Conservation (phyloP, 2,113 vertebrate genomes). For the Corythornis cristatus region DNA sequence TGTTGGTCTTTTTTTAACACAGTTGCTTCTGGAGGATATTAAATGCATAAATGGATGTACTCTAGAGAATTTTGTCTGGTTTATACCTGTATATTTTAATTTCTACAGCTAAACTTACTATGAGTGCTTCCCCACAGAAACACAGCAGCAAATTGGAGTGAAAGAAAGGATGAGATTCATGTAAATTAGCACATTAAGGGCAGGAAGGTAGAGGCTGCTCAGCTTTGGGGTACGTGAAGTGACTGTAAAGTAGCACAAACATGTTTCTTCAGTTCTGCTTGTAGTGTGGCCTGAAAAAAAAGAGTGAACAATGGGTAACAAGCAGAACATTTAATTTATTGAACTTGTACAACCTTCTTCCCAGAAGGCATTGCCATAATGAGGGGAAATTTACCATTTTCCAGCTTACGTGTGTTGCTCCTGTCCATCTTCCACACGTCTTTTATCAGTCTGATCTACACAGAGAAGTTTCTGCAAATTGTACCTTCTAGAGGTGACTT, state of each 20-base stretch:
- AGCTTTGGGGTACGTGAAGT: background rate
- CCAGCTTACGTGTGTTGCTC: background rate
- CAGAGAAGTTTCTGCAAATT: background rate
- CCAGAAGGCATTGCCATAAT: background rate
- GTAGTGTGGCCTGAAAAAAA: background rate
- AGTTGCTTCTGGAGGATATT: background rate
- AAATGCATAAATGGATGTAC: background rate
- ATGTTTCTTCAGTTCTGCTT: background rate
- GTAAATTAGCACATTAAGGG: background rate
- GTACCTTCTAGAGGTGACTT: background rate
- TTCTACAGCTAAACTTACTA: background rate
- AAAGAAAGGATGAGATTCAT: background rate
- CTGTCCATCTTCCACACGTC: background rate
- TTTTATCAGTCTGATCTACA: background rate
- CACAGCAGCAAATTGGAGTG: background rate
- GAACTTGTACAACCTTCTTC: background rate
- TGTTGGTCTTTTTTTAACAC: background rate
- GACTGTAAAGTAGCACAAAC: fast-evolving
- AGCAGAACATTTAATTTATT: background rate
- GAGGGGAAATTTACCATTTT: background rate
- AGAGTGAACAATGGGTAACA: background rate
- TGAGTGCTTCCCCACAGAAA: background rate
- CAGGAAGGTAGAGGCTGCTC: background rate
- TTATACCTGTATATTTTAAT: background rate
- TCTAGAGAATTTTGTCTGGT: background rate